Conservation (phyloP, 2,888 invertebrate genomes). For the Sphecodes monilicornis region DNA sequence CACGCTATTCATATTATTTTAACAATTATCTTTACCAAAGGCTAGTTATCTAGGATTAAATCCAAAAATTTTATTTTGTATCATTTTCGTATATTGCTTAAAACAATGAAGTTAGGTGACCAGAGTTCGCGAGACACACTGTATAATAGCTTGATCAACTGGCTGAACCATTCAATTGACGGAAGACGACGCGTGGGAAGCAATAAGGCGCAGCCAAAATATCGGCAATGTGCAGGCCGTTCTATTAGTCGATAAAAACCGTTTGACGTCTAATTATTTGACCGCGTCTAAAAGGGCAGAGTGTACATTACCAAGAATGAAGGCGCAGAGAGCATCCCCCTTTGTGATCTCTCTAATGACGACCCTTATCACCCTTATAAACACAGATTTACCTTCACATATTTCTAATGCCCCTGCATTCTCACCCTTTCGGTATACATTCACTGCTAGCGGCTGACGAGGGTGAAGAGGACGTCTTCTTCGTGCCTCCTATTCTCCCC, state of each 20-base stretch:
- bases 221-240: neutral
- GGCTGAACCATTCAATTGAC: neutral
- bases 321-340: constrained; percentile 51
- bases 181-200: neutral
- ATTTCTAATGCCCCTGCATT: constrained; percentile 63
- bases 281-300: constrained; percentile 20
- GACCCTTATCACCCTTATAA: constrained; percentile 71
- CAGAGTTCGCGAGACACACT: neutral
- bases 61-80: neutral
- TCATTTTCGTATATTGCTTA: neutral
- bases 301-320: constrained; percentile 40
- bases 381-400: constrained; percentile 69
- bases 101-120: neutral
- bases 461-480: constrained; percentile 57
- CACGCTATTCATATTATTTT: too few species aligned
- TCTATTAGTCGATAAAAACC: constrained; percentile 1
- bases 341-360: constrained; percentile 69
- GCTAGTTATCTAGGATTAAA: neutral
- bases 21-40: neutral
- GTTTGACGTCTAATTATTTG: constrained; percentile 34
- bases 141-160: neutral
- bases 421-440: constrained; percentile 58
- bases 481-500: neutral
- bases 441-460: constrained; percentile 55
- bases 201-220: neutral